These are phyloP conservation scores for Arnoldichthys spilopterus DNA, from an alignment of 2,797 vertebrate genomes.

Conservation along the genomic window DNA sequence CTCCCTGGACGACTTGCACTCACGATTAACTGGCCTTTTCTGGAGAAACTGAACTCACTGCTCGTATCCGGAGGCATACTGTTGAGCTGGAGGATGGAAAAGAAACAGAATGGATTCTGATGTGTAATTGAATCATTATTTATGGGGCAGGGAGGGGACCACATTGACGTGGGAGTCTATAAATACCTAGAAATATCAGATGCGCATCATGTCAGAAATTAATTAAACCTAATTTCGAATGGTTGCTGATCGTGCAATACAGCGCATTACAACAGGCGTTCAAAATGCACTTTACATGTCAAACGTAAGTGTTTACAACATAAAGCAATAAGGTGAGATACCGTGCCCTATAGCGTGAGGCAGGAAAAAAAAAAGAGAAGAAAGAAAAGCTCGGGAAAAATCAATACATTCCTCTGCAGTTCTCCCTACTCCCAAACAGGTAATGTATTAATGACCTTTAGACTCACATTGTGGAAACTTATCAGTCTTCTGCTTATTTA, in stretches of 20 bases:
- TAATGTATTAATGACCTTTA: slow-evolving; percentile 85
- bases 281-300: slow-evolving; percentile 37
- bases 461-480: slow-evolving; percentile 80
- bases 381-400: slow-evolving; percentile 53
- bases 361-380: slow-evolving; percentile 12
- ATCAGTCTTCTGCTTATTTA: slow-evolving; percentile 81
- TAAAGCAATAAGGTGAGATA: slow-evolving; percentile 20
- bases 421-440: slow-evolving; percentile 66
- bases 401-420: slow-evolving; percentile 74
- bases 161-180: background rate
- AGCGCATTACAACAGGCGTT: background rate
- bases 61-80: slow-evolving; percentile 81
- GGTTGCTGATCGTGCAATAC: slow-evolving; percentile 30
- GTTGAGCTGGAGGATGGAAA: slow-evolving; percentile 77
- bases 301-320: slow-evolving; percentile 37
- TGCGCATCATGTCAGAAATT: background rate
- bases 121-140: background rate
- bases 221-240: slow-evolving; percentile 12
- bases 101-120: background rate
- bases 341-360: slow-evolving; percentile 36
- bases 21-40: slow-evolving; percentile 89
- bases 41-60: slow-evolving; percentile 90
- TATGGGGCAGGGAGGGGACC: background rate
- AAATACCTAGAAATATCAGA: background rate
- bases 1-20: slow-evolving; percentile 67